Base-by-base conservation (phyloP, 53 echinoderm and acorn worm genomes). In the Stichopus horrens region DNA sequence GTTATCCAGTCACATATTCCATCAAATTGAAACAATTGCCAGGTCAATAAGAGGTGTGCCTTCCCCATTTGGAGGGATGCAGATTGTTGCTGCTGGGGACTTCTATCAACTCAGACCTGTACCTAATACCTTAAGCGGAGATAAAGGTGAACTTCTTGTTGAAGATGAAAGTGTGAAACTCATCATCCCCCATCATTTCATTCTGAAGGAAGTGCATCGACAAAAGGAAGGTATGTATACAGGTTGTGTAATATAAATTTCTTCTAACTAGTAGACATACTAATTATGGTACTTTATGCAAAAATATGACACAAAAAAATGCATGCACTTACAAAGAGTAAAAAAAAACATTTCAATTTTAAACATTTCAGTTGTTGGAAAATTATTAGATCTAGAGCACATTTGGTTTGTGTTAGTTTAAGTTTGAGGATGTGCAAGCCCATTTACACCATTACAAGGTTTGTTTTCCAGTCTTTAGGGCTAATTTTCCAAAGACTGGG, bases 11-110 rank as follows among this genome's bases (percentile, higher is more conserved):
- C 22, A 37, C 4, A 84, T 37, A n/a, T 59, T 84, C 4, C 63
- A 23, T 37, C 63, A 60, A 58, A 18, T 84, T 5, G 66, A 84
- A 53, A 7, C 57, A 58, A 52, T 84, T 13, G 10, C 21, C 8
- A 58, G 85, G 21, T 19, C 21, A 23, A 8, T 84, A 5, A 9
- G 85, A 11, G 63, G 51, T 10, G 18, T 8, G 18, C 2, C 8
- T n/a, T 3, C 9, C 20, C 85, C 67, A 23, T 84, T 58, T 52
- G 85, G 85, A 20, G 63, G 66, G 6, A 84, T 84, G 60, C 85
- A 84, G 5, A 8, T 84, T n/a, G 60, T 84, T 4, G 60, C 65
- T 8, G 85, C 85, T 16, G 85, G 85, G 8, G 85, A 63, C 66
- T 3, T 84, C 4, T 59, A 23, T 52, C 66, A 84, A 65, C 66